These are phyloP conservation scores for Aramus guarauna DNA, from an alignment of 2,113 vertebrate genomes.

Conservation along the genomic window DNA sequence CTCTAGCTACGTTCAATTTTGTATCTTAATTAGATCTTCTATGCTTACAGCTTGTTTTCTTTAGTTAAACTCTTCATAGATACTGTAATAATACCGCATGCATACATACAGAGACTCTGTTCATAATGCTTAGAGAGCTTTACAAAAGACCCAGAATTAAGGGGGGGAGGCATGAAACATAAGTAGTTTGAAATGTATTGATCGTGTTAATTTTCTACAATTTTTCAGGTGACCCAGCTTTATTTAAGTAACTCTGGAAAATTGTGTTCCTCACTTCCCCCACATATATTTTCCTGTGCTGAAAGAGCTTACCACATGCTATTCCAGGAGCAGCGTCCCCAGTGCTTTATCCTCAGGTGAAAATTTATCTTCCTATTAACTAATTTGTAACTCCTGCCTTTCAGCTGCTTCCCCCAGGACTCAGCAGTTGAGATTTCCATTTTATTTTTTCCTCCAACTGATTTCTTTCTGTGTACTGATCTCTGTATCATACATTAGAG, in stretches of 20 bases:
- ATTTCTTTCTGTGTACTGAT: constrained; percentile 9
- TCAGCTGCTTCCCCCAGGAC: neutral
- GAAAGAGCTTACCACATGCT: constrained; percentile 92
- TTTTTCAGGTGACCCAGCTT: constrained; percentile 88
- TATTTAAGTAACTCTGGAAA: constrained; percentile 87
- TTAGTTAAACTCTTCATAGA: neutral
- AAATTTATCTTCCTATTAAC: constrained; percentile 32
- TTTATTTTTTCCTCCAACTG: neutral
- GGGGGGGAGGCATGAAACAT: rapidly evolving
- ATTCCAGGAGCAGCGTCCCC: constrained; percentile 85
- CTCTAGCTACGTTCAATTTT: neutral
- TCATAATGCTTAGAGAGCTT: neutral
- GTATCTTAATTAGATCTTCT: neutral
- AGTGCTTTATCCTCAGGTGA: constrained; percentile 94
- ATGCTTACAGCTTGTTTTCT: neutral
- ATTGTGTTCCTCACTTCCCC: constrained; percentile 86
- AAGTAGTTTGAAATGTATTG: neutral
- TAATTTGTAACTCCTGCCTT: constrained; percentile 5
- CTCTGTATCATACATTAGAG: neutral
- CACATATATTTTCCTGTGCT: constrained; percentile 93
- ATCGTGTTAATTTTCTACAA: neutral
- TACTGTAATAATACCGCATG: neutral
- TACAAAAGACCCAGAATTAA: neutral
- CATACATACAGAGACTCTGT: neutral
- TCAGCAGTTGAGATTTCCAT: neutral